Evolutionary conservation across 2,888 invertebrate species (phyloP).

Genomic region (Watsonalla binaria): DNA sequence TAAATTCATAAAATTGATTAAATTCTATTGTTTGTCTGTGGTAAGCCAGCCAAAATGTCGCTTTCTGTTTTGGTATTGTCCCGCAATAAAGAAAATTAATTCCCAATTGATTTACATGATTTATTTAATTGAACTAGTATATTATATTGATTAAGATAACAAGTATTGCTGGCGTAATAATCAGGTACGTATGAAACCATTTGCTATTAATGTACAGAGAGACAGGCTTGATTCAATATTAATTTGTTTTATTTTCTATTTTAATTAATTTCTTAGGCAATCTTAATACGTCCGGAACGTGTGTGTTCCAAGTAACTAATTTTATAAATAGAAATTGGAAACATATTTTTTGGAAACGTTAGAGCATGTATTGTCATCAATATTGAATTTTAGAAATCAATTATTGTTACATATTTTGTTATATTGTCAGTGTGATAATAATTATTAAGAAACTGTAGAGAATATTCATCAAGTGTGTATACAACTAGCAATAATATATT

Average conservation of each 20-base stretch:
- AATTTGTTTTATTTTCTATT: constrained; percentile 5
- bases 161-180: constrained; percentile 18
- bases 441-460: no score
- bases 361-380: no score
- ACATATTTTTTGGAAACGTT: no score
- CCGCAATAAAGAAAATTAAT: constrained; percentile 59
- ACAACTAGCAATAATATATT: no score
- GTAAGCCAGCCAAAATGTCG: constrained; percentile 65
- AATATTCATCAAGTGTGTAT: no score
- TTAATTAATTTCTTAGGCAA: neutral
- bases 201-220: neutral
- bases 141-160: constrained; percentile 33
- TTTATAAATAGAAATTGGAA: no score
- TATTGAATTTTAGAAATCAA: no score
- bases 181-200: constrained; percentile 18
- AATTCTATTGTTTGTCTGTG: constrained; percentile 39
- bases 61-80: constrained; percentile 72
- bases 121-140: constrained; percentile 32
- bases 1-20: neutral
- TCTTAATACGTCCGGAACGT: no score
- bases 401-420: no score
- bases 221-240: constrained; percentile 1
- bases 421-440: no score
- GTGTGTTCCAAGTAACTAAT: no score
- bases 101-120: constrained; percentile 50